Base-by-base conservation (phyloP, 2,797 vertebrate species). In the Chiropotes sagulatus region DNA sequence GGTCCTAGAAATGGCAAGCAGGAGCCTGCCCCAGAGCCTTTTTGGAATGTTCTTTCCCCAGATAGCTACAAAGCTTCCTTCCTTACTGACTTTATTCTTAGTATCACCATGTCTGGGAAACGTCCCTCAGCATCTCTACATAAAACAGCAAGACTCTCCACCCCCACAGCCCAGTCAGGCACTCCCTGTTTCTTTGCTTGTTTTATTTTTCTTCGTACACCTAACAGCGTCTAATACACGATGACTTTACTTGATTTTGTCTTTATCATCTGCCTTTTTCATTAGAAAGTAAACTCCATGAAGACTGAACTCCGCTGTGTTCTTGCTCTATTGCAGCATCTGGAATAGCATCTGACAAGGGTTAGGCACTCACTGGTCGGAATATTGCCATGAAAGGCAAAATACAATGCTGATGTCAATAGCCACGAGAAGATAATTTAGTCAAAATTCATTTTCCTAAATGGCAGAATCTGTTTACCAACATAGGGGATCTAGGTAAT, bases 361-460 rank as follows among this genome's bases (percentile, higher is more conserved):
- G 61, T 7, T 20, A n/a, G 70, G 10, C 61, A 12, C 22, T 88
- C 36, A 64, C 4, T 44, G 9, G 54, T 7, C 6, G 36, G 24
- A 85, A 75, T 10, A 17, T 39, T 7, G 17, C 64, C 54, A n/a
- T 39, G 7, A 33, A 73, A 61, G 46, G n/a, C 10, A 87, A 81
- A 36, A 48, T 8, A 26, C 0, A 24, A 50, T 46, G 6, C 11
- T n/a, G 88, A 50, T 13, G 1, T 28, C 57, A 48, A 72, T 19
- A 83, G 33, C 30, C 88, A 48, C 0, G 44, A 75, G 20, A 41
- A 70, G 46, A 44, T 36, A 72, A 88, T 46, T 75, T 57, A 88
- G 22, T 70, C 22, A 80, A 94, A 93, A 78, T 48, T 90, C 20
- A 73, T 41, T 96, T 93, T 90, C 19, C 81, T 75, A 64, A 93